These are phyloP conservation scores for Ceramica pisi DNA, from an alignment of 2,888 invertebrate species.

Conservation along the genomic window DNA sequence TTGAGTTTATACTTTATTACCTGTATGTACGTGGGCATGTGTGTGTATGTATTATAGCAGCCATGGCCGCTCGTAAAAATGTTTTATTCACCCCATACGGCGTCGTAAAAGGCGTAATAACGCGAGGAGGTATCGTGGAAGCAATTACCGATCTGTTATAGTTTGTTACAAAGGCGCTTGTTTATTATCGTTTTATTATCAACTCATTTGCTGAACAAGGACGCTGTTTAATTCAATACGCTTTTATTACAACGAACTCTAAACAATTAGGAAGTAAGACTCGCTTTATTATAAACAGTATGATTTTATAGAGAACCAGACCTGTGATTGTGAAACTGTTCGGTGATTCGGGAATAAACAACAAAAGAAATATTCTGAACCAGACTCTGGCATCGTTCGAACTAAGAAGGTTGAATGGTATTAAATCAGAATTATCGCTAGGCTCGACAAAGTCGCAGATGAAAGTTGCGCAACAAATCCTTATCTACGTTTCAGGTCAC, in stretches of 20 bases:
- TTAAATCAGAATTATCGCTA: constrained; percentile 71
- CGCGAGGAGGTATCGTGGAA: constrained; percentile 90
- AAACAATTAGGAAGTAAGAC: constrained; percentile 65
- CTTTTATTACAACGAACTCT: constrained; percentile 76
- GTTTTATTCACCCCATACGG: constrained; percentile 91
- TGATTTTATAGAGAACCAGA: constrained; percentile 61
- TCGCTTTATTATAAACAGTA: constrained; percentile 54
- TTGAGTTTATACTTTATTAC: constrained; percentile 78
- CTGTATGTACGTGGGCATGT: constrained; percentile 72
- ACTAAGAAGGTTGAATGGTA: constrained; percentile 59
- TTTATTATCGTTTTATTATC: constrained; percentile 91
- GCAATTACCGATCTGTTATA: constrained; percentile 91
- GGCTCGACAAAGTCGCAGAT: constrained; percentile 76
- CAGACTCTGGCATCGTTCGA: constrained; percentile 34
- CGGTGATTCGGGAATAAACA: constrained; percentile 16
- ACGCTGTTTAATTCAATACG: constrained; percentile 86
- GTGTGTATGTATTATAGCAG: constrained; percentile 85
- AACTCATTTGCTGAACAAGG: constrained; percentile 89
- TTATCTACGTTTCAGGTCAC: constrained; percentile 84
- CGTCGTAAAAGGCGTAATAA: constrained; percentile 91
- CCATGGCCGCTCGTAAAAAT: constrained; percentile 91
- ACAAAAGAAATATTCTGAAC: constrained; percentile 15
- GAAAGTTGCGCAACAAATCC: constrained; percentile 82
- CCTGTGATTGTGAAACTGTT: constrained; percentile 48
- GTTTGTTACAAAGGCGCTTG: constrained; percentile 91